Base-by-base conservation (phyloP, 1,140 invertebrate genomes). In the Sinonovacula constricta region DNA sequence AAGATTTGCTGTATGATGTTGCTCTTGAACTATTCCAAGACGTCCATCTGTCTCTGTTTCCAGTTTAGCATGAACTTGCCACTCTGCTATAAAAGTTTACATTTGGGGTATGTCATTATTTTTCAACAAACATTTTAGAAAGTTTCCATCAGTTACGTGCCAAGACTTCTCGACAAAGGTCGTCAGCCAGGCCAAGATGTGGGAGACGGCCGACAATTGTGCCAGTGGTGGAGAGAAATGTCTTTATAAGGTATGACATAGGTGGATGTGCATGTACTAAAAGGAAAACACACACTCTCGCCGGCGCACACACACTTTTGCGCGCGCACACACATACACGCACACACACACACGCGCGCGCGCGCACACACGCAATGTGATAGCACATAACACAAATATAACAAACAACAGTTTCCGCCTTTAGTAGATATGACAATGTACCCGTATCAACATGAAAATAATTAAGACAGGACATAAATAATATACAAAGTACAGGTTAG, bases 211-310 rank as follows among this genome's bases (percentile, higher is more conserved):
- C 2, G 75, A 78, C 30, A 78, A 78, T 39, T 78, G 75, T 62
- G 59, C 54, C 10, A 54, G 36, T 45, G 65, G 75, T 36, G 75
- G 75, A 34, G 75, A 78, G 33, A 78, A 69, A 62, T 78, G 75
- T 30, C 53, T 78, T n/a, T 78, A 78, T 54, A 59, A 36, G 66
- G 75, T 78, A 70, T 10, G 56, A n/a, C 15, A 33, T 57, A 10
- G 12, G 1, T 10, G 12, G 18, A 65, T n/a, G 12, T 31, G 22
- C 18, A 31, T 18, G 14, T 3, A 65, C 26, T 65, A 1, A 12
- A 65, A 22, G 1, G 14, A 24, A 14, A 39, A 24, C 18, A 24
- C 49, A n/a, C n/a, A 3, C 33, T 33, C 22, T 12, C 14, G 15
- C 5, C 4, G 31, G 22, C 28, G 34, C 14, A 22, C 14, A 63